Evolutionary conservation across 2,797 vertebrate genomes (phyloP).

Genomic region (Lepidocolaptes lacrymiger): DNA sequence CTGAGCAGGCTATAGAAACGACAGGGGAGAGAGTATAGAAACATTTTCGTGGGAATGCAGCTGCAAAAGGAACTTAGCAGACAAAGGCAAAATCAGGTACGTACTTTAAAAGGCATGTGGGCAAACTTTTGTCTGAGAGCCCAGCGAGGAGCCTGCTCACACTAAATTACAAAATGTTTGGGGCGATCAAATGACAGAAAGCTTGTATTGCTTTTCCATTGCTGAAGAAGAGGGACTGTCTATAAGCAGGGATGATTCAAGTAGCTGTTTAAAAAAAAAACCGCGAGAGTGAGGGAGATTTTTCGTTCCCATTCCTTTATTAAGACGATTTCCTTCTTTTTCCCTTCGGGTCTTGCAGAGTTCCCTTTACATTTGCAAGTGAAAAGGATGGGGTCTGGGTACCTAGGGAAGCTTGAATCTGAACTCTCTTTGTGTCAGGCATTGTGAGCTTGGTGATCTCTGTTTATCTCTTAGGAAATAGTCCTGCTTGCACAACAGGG

Average conservation of each 20-base stretch:
- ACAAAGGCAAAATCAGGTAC: constrained; percentile 48
- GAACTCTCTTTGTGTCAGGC: constrained; percentile 46
- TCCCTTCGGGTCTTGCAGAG: neutral
- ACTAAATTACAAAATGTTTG: constrained; percentile 7
- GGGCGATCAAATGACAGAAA: constrained; percentile 26
- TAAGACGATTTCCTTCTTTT: neutral
- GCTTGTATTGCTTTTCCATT: constrained; percentile 45
- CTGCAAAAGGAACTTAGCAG: constrained; percentile 4
- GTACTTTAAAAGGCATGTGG: neutral
- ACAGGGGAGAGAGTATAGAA: neutral
- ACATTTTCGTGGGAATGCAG: constrained; percentile 40
- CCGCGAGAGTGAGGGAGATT: neutral
- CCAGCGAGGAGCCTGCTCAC: neutral
- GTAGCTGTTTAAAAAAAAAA: neutral
- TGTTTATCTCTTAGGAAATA: constrained; percentile 69
- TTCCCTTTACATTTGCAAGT: neutral
- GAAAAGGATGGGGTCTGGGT: neutral
- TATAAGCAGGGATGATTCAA: neutral
- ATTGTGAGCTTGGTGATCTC: constrained; percentile 27
- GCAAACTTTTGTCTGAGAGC: constrained; percentile 13
- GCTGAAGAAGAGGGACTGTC: neutral
- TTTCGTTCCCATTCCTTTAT: neutral
- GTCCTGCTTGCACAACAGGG: constrained; percentile 41
- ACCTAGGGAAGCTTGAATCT: constrained; percentile 12
- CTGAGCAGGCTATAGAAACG: constrained; percentile 30